Conservation (phyloP, 2,797 vertebrate species). For the Sebastiscus albofasciatus region DNA sequence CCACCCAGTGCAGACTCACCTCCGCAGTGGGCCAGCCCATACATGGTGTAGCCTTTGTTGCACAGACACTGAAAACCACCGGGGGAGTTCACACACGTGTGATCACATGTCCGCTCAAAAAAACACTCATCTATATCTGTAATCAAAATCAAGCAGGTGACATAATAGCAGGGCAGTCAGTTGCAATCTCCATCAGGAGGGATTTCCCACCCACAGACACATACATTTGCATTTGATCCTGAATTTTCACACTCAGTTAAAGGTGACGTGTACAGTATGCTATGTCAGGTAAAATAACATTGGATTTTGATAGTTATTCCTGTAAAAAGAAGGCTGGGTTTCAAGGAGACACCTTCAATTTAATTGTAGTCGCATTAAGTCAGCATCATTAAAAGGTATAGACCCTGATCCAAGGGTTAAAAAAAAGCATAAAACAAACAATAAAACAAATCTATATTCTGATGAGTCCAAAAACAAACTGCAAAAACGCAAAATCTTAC, state of each 20-base stretch:
- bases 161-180: constrained; percentile 71
- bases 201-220: constrained; percentile 63
- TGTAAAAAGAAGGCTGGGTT: neutral
- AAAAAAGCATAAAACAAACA: neutral
- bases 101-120: constrained; percentile 95
- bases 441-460: neutral
- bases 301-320: constrained; percentile 25
- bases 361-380: neutral
- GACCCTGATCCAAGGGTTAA: neutral
- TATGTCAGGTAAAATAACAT: neutral
- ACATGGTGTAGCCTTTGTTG: constrained; percentile 92
- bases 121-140: constrained; percentile 98
- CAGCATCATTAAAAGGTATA: neutral
- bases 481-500: no score
- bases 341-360: neutral
- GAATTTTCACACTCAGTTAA: constrained; percentile 11
- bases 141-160: constrained; percentile 76
- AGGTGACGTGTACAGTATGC: neutral
- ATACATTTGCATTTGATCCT: constrained; percentile 34
- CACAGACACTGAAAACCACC: constrained; percentile 94
- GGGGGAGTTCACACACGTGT: constrained; percentile 93
- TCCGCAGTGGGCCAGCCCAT: constrained; percentile 95
- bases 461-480: neutral
- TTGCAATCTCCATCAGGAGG: constrained; percentile 56
- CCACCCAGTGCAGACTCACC: constrained; percentile 81